Conservation (phyloP, 2,888 invertebrate genomes). For the Hermaeophaga mercurialis region DNA sequence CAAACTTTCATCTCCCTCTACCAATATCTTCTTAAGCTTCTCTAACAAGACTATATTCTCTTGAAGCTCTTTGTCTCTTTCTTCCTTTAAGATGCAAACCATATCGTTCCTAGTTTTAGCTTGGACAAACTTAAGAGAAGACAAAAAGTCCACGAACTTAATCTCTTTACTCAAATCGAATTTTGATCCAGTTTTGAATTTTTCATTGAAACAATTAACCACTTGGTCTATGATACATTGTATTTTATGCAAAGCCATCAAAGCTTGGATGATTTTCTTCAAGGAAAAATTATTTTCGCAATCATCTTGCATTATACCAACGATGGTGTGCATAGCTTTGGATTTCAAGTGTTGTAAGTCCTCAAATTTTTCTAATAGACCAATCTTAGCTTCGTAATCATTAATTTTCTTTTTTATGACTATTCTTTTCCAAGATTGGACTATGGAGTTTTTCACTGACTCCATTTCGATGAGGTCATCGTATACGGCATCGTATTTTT, state of each 20-base stretch:
- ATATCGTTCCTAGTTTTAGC: conserved; percentile 64
- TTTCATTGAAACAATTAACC: conserved; percentile 48
- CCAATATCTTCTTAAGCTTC: conserved; percentile 57
- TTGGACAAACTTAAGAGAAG: conserved; percentile 62
- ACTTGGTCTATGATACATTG: conserved; percentile 50
- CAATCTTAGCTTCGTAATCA: conserved; percentile 46
- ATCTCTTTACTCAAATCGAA: conserved; percentile 61
- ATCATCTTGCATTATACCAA: conserved; percentile 37
- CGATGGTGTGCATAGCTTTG: conserved; percentile 39
- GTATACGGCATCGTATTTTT: conserved; percentile 46
- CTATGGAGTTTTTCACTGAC: conserved; percentile 46
- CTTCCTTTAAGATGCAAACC: conserved; percentile 59
- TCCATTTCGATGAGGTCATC: conserved; percentile 49
- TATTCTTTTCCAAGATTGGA: conserved; percentile 50
- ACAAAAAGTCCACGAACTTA: conserved; percentile 56
- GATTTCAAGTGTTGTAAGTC: conserved; percentile 48
- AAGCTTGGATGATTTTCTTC: conserved; percentile 46
- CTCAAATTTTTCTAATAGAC: conserved; percentile 47
- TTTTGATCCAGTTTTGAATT: conserved; percentile 57
- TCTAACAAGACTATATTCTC: conserved; percentile 46
- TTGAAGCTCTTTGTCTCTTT: conserved; percentile 58
- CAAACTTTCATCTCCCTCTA: conserved; percentile 59
- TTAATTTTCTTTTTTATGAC: conserved; percentile 45
- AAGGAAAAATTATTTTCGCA: conserved; percentile 45
- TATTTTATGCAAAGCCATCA: conserved; percentile 51